Evolutionary conservation across 1,140 invertebrate genomes (phyloP), one percentile per base, ranked within the genome.

Genomic region (Ganaspis sp.): DNA sequence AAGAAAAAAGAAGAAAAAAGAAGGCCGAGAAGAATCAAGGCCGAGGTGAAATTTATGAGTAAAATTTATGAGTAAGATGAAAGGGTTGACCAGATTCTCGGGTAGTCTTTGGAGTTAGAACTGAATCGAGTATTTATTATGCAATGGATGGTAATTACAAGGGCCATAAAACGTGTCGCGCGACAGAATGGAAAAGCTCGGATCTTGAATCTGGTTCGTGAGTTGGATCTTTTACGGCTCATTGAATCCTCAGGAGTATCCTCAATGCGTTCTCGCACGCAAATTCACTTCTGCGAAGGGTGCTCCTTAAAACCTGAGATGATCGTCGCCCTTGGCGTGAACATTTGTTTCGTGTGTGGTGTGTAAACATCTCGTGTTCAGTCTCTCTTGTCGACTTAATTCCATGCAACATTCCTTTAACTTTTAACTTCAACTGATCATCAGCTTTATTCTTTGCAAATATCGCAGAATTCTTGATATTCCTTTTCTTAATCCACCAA

Each of bases 41-140:
- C n/a, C n/a, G n/a, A n/a, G n/a, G n/a, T n/a, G n/a, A n/a, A n/a
- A n/a, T n/a, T n/a, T n/a, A n/a, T n/a, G n/a, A n/a, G 19, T 17
- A 49, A 49, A 49, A 4, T 49, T n/a, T 4, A 49, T 17, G 19
- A 8, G 6, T 17, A 17, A 17, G 5, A 15, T 49, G 45, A 4
- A 49, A 49, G 17, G 15, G 45, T 8, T 17, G 12, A 49, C 12
- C 45, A 49, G 45, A 49, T 49, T 49, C 45, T 17, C 15, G 6
- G 45, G 45, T 17, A 49, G 17, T 17, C 17, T 49, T 8, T 49
- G 2, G 58, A 17, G 72, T 77, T 77, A 74, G 75, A 74, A 79
- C 70, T 73, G 64, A 80, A 82, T 78, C 76, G 75, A 77, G 54
- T 81, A 83, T 81, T 79, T 81, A 79, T 81, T 75, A 70, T 77